These are phyloP conservation scores for Beris chalybata DNA, from an alignment of 2,888 invertebrate genomes.

Conservation along the genomic window DNA sequence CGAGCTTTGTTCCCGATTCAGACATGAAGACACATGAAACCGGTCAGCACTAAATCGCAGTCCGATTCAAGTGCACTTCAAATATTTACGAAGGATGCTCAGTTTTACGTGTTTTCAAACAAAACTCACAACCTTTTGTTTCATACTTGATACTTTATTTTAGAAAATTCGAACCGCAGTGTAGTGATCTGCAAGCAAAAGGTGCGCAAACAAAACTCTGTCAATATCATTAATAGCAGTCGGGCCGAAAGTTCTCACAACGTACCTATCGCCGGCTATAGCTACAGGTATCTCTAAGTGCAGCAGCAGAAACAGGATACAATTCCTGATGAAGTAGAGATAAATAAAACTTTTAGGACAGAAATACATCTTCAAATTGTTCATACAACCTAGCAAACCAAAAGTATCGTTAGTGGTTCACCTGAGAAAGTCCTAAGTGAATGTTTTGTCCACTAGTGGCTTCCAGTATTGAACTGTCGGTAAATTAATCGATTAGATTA, in stretches of 20 bases:
- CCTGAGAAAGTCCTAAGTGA: no score
- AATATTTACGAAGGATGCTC: constrained; percentile 30
- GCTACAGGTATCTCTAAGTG: no score
- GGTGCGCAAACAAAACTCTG: constrained; percentile 20
- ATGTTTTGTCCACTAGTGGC: no score
- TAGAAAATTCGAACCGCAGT: constrained; percentile 15
- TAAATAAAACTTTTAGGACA: no score
- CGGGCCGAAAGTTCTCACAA: background rate
- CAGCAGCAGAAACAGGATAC: no score
- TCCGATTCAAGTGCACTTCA: constrained; percentile 25
- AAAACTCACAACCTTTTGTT: constrained; percentile 19
- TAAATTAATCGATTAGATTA: no score
- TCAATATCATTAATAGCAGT: constrained; percentile 12
- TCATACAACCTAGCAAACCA: no score
- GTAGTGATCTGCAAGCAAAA: constrained; percentile 29
- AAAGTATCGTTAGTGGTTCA: no score
- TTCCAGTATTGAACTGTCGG: no score
- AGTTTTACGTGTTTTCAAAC: constrained; percentile 23
- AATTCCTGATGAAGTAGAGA: no score
- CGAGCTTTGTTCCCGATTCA: background rate
- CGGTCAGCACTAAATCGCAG: constrained; percentile 16
- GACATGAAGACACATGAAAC: constrained; percentile 6
- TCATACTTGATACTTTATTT: constrained; percentile 20
- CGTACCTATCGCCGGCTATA: no score
- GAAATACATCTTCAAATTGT: no score